phyloP scores from a whole-genome alignment of 2,113 vertebrate genomes.

The Rana temporaria region DNA sequence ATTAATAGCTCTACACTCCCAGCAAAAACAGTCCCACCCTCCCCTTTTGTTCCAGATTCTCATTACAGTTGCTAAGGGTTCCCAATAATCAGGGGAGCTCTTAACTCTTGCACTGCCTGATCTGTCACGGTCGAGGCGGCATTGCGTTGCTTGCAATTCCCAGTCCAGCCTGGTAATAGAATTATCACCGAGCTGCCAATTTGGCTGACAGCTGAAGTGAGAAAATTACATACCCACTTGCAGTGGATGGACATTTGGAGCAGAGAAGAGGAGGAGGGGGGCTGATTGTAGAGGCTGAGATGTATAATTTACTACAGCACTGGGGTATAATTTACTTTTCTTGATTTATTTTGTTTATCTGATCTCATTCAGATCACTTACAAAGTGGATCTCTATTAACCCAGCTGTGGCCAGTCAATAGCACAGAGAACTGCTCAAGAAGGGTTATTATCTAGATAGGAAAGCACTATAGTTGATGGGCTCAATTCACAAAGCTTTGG shows the following conservation, averaged over 20 bases:
- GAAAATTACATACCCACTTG: slow-evolving; percentile 46
- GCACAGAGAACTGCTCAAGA: too few species aligned
- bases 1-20: slow-evolving; percentile 1
- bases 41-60: slow-evolving; percentile 48
- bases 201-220: slow-evolving; percentile 63
- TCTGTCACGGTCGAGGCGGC: neutral
- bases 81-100: slow-evolving; percentile 53
- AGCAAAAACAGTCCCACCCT: neutral
- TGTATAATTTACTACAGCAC: slow-evolving; percentile 30
- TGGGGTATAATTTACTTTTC: slow-evolving; percentile 13
- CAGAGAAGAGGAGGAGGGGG: neutral
- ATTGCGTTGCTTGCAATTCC: slow-evolving; percentile 23
- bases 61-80: slow-evolving; percentile 66
- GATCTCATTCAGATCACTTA: neutral
- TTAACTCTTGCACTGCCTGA: slow-evolving; percentile 30
- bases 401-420: too few species aligned
- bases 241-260: slow-evolving; percentile 9
- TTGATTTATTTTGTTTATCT: neutral
- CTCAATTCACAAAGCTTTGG: neutral
- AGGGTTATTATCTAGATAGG: too few species aligned
- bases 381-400: neutral
- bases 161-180: slow-evolving; percentile 8
- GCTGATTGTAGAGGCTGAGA: slow-evolving; percentile 29
- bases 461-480: too few species aligned
- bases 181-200: slow-evolving; percentile 59